Conservation (phyloP, 2,113 vertebrate species). For the Callospermophilus lateralis region DNA sequence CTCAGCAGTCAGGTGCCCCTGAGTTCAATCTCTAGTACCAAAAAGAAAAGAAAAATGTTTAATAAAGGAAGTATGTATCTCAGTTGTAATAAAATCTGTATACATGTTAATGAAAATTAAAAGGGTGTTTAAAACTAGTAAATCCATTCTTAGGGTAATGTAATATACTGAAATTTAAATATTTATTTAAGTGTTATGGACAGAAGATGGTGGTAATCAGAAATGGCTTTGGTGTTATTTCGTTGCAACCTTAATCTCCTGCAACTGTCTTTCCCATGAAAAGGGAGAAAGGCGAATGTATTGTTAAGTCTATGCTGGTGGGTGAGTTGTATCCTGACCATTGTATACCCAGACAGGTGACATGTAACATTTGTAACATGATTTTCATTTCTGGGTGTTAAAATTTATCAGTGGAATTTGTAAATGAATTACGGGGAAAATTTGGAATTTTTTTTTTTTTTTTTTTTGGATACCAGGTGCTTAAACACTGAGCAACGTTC, state of each 20-base stretch:
- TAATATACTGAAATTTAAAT: slow-evolving; percentile 11
- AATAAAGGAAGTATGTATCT: not conserved
- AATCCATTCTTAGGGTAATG: not conserved
- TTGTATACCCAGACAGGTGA: not conserved
- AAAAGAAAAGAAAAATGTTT: not conserved
- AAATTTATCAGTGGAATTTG: not conserved
- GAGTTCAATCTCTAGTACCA: too few species aligned
- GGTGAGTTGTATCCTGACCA: not conserved
- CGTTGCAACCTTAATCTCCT: not conserved
- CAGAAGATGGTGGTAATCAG: not conserved
- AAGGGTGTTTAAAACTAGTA: not conserved
- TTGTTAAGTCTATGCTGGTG: not conserved
- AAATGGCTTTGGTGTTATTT: not conserved
- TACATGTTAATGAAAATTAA: not conserved
- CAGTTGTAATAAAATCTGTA: not conserved
- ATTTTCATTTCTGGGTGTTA: not conserved
- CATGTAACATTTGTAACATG: not conserved
- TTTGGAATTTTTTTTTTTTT: too few species aligned
- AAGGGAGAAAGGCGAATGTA: not conserved
- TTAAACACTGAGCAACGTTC: too few species aligned
- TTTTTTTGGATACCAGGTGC: too few species aligned
- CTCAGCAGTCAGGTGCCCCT: too few species aligned
- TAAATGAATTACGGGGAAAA: not conserved
- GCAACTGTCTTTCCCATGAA: not conserved
- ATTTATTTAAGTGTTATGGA: slow-evolving; percentile 5